Conservation (phyloP, 2,113 vertebrate genomes). For the Crotophaga sulcirostris region DNA sequence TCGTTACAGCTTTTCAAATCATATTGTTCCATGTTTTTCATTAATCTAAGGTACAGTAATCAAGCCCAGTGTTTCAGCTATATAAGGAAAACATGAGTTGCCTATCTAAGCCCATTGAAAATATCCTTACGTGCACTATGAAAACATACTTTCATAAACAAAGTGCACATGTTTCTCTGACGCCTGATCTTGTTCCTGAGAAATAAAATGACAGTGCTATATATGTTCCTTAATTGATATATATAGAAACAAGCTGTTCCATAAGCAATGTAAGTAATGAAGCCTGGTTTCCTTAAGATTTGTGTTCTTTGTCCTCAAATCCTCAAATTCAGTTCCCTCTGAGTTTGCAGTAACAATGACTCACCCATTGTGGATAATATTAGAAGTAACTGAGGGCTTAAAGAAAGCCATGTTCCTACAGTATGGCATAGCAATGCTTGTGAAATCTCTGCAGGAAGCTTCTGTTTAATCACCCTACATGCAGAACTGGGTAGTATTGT, state of each 20-base stretch:
- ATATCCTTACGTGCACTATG: background rate
- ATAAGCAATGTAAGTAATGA: background rate
- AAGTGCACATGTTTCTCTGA: background rate
- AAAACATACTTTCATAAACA: background rate
- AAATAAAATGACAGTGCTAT: background rate
- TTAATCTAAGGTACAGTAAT: background rate
- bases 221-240: background rate
- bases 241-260: conserved; percentile 17
- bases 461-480: background rate
- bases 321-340: background rate
- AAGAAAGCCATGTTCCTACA: background rate
- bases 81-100: background rate
- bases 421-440: background rate
- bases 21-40: background rate
- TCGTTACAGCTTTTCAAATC: background rate
- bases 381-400: background rate
- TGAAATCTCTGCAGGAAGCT: background rate
- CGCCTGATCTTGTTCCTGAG: background rate
- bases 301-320: conserved; percentile 29
- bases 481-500: background rate
- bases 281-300: conserved; percentile 1
- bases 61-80: background rate
- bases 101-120: background rate
- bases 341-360: background rate
- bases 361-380: background rate